Base-by-base conservation (phyloP, 2,113 vertebrate species). In the Platanista minor region DNA sequence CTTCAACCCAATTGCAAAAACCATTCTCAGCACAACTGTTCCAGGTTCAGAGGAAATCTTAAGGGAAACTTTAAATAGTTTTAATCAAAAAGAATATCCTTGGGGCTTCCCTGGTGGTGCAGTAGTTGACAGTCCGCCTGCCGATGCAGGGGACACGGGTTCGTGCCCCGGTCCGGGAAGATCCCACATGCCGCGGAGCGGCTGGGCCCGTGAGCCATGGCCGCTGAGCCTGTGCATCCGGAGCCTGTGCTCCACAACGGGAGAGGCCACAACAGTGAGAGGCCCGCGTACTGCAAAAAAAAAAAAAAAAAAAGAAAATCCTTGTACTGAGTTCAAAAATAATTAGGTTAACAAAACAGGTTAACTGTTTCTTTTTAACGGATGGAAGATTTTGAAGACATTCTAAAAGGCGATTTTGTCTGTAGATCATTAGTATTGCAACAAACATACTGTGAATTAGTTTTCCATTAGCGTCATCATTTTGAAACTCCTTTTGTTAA, bases 281-380 rank as follows among this genome's bases (percentile, higher is more conserved):
- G n/a, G n/a, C n/a, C n/a, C n/a, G n/a, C n/a, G n/a, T n/a, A n/a
- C n/a, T n/a, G n/a, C n/a, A n/a, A n/a, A n/a, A n/a, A n/a, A n/a
- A n/a, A n/a, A n/a, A n/a, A n/a, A n/a, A n/a, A n/a, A 85, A 83
- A 90, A 92, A 78, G 29, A 69, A 95, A 90, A 84, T 12, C 57
- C 41, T 72, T 95, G 64, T 54, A 80, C 4, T 25, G 66, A 92
- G 59, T 85, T 94, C 29, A 97, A 93, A 95, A 94, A 92, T 66
- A 95, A 87, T 87, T 69, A 72, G 36, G 66, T 74, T 75, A 87
- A 90, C 43, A 33, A 57, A 78, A 82, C 23, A 86, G 21, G 36
- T 49, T 64, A 87, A 72, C 54, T 77, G 43, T 84, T 93, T 87
- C 46, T 75, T 91, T 95, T 88, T 84, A 91, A 83, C 25, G 29